These are phyloP conservation scores for Eurypyga helias DNA, from an alignment of 2,113 vertebrate species.

Conservation along the genomic window DNA sequence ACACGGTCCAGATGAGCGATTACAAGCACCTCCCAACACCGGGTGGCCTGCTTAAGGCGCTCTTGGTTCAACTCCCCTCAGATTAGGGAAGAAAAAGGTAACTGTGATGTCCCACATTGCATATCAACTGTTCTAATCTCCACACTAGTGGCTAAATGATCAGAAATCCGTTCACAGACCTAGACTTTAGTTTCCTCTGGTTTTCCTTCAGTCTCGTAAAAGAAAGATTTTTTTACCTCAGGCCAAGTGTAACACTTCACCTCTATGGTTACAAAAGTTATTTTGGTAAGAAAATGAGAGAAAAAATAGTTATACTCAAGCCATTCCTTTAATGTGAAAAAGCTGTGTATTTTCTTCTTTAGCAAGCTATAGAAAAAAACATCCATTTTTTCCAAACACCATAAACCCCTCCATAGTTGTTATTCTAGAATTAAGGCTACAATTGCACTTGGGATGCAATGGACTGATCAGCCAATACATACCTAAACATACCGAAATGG, in stretches of 20 bases:
- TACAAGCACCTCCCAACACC: neutral
- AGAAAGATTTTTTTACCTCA: neutral
- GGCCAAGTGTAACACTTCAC: neutral
- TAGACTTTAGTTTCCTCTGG: neutral
- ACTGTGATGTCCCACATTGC: neutral
- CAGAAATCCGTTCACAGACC: neutral
- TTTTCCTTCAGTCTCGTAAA: neutral
- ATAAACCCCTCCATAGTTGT: neutral
- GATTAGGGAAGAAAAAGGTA: neutral
- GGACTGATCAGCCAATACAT: neutral
- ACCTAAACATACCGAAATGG: neutral
- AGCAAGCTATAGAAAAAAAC: neutral
- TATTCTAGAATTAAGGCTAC: neutral
- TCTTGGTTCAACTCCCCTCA: neutral
- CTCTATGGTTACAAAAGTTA: fast-evolving
- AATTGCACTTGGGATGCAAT: neutral
- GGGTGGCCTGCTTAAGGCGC: neutral
- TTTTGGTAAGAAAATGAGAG: neutral
- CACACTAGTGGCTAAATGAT: neutral
- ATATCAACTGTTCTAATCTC: neutral
- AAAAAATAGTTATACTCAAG: neutral
- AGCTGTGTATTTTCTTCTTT: neutral
- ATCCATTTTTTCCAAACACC: neutral
- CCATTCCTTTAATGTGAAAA: neutral
- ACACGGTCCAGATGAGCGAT: neutral